These are phyloP conservation scores for Actinernus sp. DNA, from an alignment of 92 coral and sea anemone species.

Conservation along the genomic window DNA sequence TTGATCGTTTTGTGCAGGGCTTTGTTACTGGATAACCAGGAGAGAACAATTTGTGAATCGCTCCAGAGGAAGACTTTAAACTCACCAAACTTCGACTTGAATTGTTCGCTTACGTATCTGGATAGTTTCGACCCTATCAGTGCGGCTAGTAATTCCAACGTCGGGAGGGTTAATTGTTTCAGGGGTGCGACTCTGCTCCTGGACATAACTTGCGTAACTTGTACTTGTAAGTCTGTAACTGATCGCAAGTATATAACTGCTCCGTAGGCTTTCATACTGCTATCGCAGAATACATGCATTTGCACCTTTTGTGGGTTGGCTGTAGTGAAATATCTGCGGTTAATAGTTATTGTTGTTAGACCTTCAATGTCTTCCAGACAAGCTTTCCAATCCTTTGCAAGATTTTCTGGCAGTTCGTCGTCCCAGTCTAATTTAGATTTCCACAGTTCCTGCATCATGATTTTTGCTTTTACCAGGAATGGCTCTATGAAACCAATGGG, in stretches of 20 bases:
- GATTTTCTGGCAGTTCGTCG: neutral
- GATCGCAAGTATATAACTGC: too few species aligned
- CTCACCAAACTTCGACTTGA: neutral
- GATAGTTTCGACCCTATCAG: conserved; percentile 28
- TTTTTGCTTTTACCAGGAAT: neutral
- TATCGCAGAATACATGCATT: conserved; percentile 42
- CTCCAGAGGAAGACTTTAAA: conserved; percentile 17
- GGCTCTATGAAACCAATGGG: neutral
- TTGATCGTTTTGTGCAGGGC: conserved; percentile 20
- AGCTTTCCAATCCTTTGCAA: neutral
- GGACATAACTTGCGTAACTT: conserved; percentile 11
- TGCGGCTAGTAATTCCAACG: conserved; percentile 52
- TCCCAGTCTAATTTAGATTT: neutral
- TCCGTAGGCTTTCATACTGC: conserved; percentile 30
- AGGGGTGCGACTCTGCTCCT: conserved; percentile 45
- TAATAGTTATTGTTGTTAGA: conserved; percentile 27
- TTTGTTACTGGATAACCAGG: conserved; percentile 19
- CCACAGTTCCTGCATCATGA: neutral
- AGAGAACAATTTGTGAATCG: conserved; percentile 16
- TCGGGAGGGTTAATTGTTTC: conserved; percentile 24
- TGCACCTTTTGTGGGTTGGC: conserved; percentile 13
- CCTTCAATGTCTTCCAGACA: neutral
- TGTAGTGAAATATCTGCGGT: conserved; percentile 47
- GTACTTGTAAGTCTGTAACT: too few species aligned
- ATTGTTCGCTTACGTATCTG: conserved; percentile 1